Conservation (phyloP, 2,113 vertebrate species). For the Cavia porcellus region DNA sequence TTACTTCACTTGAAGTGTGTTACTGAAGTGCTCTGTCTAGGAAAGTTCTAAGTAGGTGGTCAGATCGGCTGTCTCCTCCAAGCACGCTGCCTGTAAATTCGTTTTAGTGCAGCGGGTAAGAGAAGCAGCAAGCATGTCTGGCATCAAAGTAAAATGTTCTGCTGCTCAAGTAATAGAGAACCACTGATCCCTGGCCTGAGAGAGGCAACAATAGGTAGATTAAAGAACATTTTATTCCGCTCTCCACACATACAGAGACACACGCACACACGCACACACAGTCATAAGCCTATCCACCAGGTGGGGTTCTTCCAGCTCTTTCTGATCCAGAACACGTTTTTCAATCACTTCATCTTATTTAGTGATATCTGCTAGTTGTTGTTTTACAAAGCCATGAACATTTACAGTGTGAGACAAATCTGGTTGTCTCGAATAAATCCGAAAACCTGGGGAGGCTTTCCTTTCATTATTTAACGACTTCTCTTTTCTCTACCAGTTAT, state of each 20-base stretch:
- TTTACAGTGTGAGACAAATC: constrained; percentile 62
- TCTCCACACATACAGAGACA: background rate
- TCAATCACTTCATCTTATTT: constrained; percentile 62
- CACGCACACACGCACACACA: background rate
- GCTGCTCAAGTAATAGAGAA: constrained; percentile 56
- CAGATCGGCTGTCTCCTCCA: constrained; percentile 1
- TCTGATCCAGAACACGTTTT: constrained; percentile 72
- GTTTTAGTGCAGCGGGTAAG: constrained; percentile 4
- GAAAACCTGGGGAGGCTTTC: constrained; percentile 19
- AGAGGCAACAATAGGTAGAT: background rate
- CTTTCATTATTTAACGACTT: constrained; percentile 62
- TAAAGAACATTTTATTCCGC: constrained; percentile 13
- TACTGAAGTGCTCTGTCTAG: background rate
- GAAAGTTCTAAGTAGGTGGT: constrained; percentile 59
- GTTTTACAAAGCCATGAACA: constrained; percentile 68
- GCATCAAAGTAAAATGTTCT: constrained; percentile 67
- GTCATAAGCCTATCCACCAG: constrained; percentile 40
- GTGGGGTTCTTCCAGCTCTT: constrained; percentile 61
- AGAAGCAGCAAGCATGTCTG: background rate
- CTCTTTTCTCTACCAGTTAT: constrained; percentile 58
- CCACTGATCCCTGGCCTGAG: background rate
- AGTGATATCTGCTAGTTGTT: constrained; percentile 28
- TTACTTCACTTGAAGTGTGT: constrained; percentile 15
- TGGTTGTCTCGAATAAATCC: constrained; percentile 44
- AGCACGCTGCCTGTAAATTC: constrained; percentile 40